phyloP scores from a whole-genome alignment of 2,113 vertebrate genomes.

The Circaetus gallicus region DNA sequence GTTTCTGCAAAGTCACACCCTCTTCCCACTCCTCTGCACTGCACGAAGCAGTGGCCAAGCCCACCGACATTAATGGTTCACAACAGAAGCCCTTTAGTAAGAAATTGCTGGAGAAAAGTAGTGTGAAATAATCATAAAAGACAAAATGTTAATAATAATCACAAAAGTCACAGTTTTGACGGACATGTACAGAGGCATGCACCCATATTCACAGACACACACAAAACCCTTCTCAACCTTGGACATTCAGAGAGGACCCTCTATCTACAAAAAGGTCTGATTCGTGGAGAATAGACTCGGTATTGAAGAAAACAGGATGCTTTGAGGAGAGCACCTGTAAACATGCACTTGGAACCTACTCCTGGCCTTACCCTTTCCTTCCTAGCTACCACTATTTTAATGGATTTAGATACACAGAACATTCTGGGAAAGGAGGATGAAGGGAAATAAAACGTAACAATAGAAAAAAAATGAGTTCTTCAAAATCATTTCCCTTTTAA shows the following conservation, averaged over 20 bases:
- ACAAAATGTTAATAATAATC: background rate
- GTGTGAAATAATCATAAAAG: background rate
- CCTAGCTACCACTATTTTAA: background rate
- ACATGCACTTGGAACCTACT: background rate
- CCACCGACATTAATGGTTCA: background rate
- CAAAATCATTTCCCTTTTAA: background rate
- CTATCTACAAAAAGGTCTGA: background rate
- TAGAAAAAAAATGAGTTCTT: background rate
- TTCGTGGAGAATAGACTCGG: background rate
- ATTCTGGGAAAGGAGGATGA: background rate
- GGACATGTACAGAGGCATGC: background rate
- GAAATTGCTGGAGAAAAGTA: background rate
- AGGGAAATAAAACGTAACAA: background rate
- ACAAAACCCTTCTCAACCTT: background rate
- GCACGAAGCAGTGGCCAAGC: rapidly evolving
- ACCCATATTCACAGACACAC: background rate
- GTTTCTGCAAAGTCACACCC: constrained; percentile 37
- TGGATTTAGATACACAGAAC: background rate
- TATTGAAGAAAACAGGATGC: background rate
- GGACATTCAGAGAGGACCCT: background rate
- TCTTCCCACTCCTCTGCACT: background rate
- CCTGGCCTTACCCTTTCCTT: background rate
- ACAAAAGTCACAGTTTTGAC: background rate
- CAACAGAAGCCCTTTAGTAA: background rate
- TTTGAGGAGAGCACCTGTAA: background rate